These are phyloP conservation scores for Gibbula magus DNA, from an alignment of 2,888 invertebrate genomes.

Conservation along the genomic window DNA sequence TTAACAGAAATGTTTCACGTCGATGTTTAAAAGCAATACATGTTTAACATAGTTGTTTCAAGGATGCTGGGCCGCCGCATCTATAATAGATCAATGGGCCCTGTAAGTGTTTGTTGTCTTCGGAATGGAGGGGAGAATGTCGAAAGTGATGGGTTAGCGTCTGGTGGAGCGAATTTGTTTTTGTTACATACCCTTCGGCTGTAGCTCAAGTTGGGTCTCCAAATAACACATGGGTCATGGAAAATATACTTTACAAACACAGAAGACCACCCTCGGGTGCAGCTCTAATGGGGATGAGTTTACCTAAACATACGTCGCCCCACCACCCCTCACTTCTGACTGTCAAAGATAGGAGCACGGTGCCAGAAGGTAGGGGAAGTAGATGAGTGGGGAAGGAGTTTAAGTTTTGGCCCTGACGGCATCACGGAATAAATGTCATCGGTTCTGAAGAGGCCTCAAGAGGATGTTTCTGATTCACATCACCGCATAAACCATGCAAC, in stretches of 20 bases:
- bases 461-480: not conserved
- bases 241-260: not conserved
- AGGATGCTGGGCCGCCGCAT: no score
- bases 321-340: not conserved
- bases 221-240: constrained; percentile 18
- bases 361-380: not conserved
- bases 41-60: no score
- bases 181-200: constrained; percentile 14
- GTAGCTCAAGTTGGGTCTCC: constrained; percentile 7
- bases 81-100: not conserved
- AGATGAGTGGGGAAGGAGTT: not conserved
- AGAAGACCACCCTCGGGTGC: constrained; percentile 5
- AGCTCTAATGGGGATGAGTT: not conserved
- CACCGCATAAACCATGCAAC: not conserved
- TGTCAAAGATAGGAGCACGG: constrained; percentile 5
- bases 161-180: not conserved
- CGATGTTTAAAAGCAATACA: no score
- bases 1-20: no score
- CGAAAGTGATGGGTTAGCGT: not conserved
- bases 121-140: not conserved
- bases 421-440: constrained; percentile 17
- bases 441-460: not conserved
- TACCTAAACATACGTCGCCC: constrained; percentile 19
- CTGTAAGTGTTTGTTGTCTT: not conserved
- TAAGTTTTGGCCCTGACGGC: constrained; percentile 3